Base-by-base conservation (phyloP, 2,113 vertebrate genomes). In the Pheucticus melanocephalus region DNA sequence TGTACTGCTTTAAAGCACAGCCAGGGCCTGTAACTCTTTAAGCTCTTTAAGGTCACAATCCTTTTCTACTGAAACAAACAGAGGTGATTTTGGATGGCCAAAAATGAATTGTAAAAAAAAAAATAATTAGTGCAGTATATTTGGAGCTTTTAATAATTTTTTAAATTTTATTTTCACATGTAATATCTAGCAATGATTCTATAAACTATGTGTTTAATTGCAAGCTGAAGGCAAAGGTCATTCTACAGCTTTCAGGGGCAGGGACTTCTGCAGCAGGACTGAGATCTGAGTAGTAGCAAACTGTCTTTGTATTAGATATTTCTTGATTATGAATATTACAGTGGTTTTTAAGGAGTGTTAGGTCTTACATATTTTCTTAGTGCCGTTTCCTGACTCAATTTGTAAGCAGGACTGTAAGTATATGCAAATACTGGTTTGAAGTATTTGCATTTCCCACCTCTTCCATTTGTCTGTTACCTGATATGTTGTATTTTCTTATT, bases 11-110 rank as follows among this genome's bases (percentile, higher is more conserved):
- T 95, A 90, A 95, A 96, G 73, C 82, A 85, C 85, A 88, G 92
- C 85, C 69, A 94, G 76, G 88, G 68, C 85, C 79, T 93, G 66
- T 95, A 95, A 96, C 76, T 93, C 92, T 92, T 92, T 71, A 90
- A 88, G 75, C 27, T 90, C 79, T 92, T 96, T 94, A 91, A 86
- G 65, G 65, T 40, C 65, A 37, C 64, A 48, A 2, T 89, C 48
- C 53, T 71, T 35, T 84, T 92, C 51, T 3, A 20, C 69, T 60
- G 75, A 86, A 94, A 80, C 1, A 7, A 80, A 61, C 39, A 6
- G 31, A 51, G 33, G 21, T 3, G 11, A 37, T 66, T 95, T 84
- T 75, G 51, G 71, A 47, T 47, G 51, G 27, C 10, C 23, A 48
- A 90, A 92, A 85, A 35, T 15, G 5, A 77, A 77, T 56, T 27